Base-by-base conservation (phyloP, 35 echinoderm and acorn worm genomes). In the Anneissia japonica region DNA sequence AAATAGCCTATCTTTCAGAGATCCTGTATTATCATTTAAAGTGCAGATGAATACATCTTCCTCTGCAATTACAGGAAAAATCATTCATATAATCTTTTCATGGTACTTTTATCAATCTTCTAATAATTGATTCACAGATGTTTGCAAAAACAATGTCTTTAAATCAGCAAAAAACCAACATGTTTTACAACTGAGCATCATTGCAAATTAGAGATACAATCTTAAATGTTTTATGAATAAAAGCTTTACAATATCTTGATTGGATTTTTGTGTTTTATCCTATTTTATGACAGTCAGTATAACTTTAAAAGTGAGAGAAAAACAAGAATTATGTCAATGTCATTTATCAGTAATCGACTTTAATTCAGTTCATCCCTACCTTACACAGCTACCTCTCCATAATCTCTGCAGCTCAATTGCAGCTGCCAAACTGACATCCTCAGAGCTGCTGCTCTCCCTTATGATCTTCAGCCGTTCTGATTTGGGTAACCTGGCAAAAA, bases 401-500 rank as follows among this genome's bases (percentile, higher is more conserved):
- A 88, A 38, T 83, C 94, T 78, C 80, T 97, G 94, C 10, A 97
- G 35, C 76, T 97, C 94, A 43, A 97, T 89, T 29, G 88, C 88
- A 72, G 94, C 94, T 38, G 94, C 90, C 21, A 74, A 46, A 26
- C 34, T 83, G 74, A 74, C 82, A 36, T 97, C 94, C 23, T 77
- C 72, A 34, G 38, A 76, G 12, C 29, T 26, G 46, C 82, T 86
- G 38, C 81, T 72, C 21, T 90, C 46, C 31, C 43, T 76, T 17
- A 97, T 97, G 36, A 97, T 55, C 9, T 73, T 73, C 35, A 81
- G 77, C 4, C 94, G 88, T 32, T 76, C 37, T 33, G 88, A 74
- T 41, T 90, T 93, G 30, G 87, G 72, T 9, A 88, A 88, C 13
- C 72, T 46, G n/a, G 85, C 88, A 32, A 97, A 40, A 34, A 87